Evolutionary conservation across 2,888 invertebrate genomes (phyloP), one percentile per base, ranked within the genome.

Genomic region (Melipona bicolor): DNA sequence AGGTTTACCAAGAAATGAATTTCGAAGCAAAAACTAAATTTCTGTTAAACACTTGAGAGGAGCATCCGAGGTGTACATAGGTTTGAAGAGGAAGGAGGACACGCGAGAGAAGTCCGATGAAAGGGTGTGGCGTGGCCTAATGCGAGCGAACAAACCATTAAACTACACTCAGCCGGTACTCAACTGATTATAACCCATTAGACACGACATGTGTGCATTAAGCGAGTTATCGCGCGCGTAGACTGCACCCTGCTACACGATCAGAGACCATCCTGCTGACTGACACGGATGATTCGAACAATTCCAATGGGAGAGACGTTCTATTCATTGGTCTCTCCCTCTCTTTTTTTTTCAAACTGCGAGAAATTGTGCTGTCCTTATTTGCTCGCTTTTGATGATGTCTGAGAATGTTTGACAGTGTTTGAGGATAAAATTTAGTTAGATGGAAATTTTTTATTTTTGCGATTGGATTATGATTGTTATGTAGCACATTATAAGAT

Each of bases 181-280:
- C 88, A 87, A 88, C 90, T 91, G 91, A 92, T 92, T 92, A 91
- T 92, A 91, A 91, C 92, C 92, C 92, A 91, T 92, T 92, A 92
- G 90, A 91, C 87, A 87, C 89, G 91, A 91, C 92, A 91, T 91
- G 90, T 87, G 87, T 89, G 91, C 90, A 91, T 92, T 92, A 92
- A 91, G 89, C 83, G 90, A 92, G 90, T 92, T 91, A 87, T 84
- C 89, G 81, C 84, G 77, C 72, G 67, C 54, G 79, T 67, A 75
- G 77, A 68, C 61, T 49, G 36, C 50, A 32, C 50, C 70, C 64
- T 36, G 77, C 24, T 56, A 59, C n/a, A 21, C 67, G 76, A 52
- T 78, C 74, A 9, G 43, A 27, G 17, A 19, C 19, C 27, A 27
- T 61, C n/a, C n/a, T 59, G 56, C 5, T 32, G 49, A 68, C 72